Percentiles rank a stretch among this genome's conserved stretches.
Evolutionary conservation across 1,140 invertebrate genomes (phyloP).

Genomic region (Dendroctonus ponderosae): DNA sequence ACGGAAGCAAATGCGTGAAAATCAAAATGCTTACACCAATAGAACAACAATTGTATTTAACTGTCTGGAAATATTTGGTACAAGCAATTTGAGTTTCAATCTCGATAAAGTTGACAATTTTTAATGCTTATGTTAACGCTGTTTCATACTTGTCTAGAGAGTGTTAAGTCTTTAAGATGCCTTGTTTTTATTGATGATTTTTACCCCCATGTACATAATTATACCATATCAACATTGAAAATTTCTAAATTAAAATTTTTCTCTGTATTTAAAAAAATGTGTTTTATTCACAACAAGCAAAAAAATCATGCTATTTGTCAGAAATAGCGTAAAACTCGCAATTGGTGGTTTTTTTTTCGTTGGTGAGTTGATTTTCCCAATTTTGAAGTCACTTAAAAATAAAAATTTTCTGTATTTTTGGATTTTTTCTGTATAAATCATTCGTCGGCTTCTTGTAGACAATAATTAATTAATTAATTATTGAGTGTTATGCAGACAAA

Average conservation of each 20-base stretch:
- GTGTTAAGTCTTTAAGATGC: constrained; percentile 37
- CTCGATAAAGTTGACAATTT: constrained; percentile 1
- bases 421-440: no score
- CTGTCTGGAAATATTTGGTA: not conserved
- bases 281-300: constrained; percentile 26
- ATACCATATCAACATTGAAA: constrained; percentile 55
- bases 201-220: constrained; percentile 52
- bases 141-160: constrained; percentile 44
- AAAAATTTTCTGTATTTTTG: no score
- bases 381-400: no score
- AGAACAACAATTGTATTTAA: no score
- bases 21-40: no score
- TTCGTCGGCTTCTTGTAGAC: no score
- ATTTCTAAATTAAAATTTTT: constrained; percentile 55
- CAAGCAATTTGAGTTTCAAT: not conserved
- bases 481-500: no score
- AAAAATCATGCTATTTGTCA: not conserved
- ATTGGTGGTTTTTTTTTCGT: no score
- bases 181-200: constrained; percentile 38
- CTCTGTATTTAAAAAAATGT: constrained; percentile 50
- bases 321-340: no score
- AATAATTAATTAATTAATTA: no score
- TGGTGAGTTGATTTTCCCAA: no score
- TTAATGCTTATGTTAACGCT: constrained; percentile 24
- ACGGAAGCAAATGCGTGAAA: no score